A percentile compares a stretch with the other conserved stretches of the same genome.
Evolutionary conservation across 2,888 invertebrate species (phyloP).

Genomic region (Catocala fraxini): DNA sequence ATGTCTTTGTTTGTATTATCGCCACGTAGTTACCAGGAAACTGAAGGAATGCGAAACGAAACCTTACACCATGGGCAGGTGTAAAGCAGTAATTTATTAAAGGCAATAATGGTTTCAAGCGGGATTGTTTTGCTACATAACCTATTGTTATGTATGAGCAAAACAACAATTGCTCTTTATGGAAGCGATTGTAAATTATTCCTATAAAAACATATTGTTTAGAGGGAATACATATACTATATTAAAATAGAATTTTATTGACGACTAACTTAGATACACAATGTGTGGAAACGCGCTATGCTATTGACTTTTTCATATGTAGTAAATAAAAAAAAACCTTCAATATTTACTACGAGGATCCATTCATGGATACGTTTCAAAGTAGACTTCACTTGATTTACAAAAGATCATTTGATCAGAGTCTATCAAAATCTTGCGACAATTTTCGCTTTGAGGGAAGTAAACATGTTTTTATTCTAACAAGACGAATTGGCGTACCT

Average conservation of each 20-base stretch:
- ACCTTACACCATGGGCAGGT: conserved; percentile 44
- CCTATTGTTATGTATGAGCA: conserved; percentile 28
- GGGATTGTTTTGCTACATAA: conserved; percentile 28
- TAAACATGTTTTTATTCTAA: conserved; percentile 20
- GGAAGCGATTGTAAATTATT: conserved; percentile 4
- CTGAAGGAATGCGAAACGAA: conserved; percentile 53
- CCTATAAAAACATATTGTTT: background rate
- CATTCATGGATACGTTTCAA: conserved; percentile 1
- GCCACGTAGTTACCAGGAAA: conserved; percentile 55
- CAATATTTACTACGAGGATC: background rate
- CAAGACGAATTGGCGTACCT: too few species aligned
- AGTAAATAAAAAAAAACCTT: too few species aligned
- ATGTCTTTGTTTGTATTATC: conserved; percentile 50
- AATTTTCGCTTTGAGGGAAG: conserved; percentile 24
- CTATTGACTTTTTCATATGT: too few species aligned
- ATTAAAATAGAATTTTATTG: too few species aligned
- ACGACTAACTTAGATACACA: too few species aligned
- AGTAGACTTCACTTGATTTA: conserved; percentile 29
- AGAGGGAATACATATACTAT: too few species aligned
- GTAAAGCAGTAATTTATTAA: conserved; percentile 40
- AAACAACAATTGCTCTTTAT: conserved; percentile 21
- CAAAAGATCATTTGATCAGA: conserved; percentile 33
- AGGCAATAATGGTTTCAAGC: conserved; percentile 42
- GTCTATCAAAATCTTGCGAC: conserved; percentile 20
- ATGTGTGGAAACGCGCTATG: too few species aligned